Base-by-base conservation (phyloP, 2,888 invertebrate genomes). In the Omphaloscelis lunosa region DNA sequence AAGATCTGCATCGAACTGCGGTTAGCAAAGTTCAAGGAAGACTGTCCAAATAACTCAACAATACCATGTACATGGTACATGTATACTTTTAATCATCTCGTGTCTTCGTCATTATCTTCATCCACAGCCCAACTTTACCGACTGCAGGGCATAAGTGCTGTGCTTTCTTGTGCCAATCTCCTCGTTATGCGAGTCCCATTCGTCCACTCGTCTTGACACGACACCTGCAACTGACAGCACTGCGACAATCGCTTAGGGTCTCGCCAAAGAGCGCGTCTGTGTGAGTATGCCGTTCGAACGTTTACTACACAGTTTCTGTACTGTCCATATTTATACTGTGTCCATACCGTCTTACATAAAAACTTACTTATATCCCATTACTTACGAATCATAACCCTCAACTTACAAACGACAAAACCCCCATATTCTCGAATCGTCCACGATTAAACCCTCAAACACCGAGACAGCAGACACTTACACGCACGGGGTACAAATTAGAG, bases 401-500 rank as follows among this genome's bases (percentile, higher is more conserved):
- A 77, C 77, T 72, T 71, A n/a, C 71, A 41, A 45, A 67, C 45
- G 66, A 81, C 67, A 69, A 53, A 82, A n/a, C n/a, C 61, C 61
- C 17, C 59, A 72, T 77, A 70, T 20, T n/a, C 72, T 48, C 53
- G 11, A 59, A 72, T 62, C 58, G 15, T 62, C 45, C 29, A 41
- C 58, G 56, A 61, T 77, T 75, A 66, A 70, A 82, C 70, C 65
- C 66, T 59, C 72, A 56, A 77, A 77, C 39, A 34, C 74, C 48
- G 75, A 61, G 29, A 20, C 68, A 79, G 79, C 73, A 79, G 79
- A 84, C 86, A 66, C 83, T 81, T 84, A 81, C 90, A 90, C 90
- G 89, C 89, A 81, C 80, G 77, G 78, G 79, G 89, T 88, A 88
- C 90, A 92, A 92, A 95, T 95, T 95, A 95, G 91, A 92, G 90